A percentile compares a stretch with the other conserved stretches of the same genome.
Evolutionary conservation across 2,888 invertebrate genomes (phyloP).

Genomic region (Chymomyza fuscimana): DNA sequence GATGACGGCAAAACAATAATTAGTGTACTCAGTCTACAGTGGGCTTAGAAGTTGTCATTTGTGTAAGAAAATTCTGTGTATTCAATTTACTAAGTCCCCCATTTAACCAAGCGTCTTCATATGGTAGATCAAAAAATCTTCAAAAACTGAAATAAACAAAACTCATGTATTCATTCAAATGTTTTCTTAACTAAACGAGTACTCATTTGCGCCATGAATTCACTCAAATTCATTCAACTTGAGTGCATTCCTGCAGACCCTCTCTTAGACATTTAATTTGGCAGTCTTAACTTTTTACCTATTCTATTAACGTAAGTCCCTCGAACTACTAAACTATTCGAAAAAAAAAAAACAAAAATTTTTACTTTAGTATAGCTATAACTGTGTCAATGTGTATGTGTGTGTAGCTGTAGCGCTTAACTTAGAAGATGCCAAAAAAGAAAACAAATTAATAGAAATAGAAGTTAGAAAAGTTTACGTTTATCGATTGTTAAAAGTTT

Average conservation of each 20-base stretch:
- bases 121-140: too few relatives aligned
- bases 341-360: constrained; percentile 7
- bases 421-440: constrained; percentile 43
- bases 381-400: constrained; percentile 48
- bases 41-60: too few relatives aligned
- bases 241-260: background rate
- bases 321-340: background rate
- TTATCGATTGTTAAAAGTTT: constrained; percentile 49
- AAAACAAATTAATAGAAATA: constrained; percentile 19
- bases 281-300: constrained; percentile 22
- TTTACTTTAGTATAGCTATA: constrained; percentile 39
- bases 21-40: too few relatives aligned
- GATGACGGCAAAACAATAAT: too few relatives aligned
- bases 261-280: constrained; percentile 36
- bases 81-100: too few relatives aligned
- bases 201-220: too few relatives aligned
- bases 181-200: too few relatives aligned
- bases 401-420: constrained; percentile 53
- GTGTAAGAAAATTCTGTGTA: too few relatives aligned
- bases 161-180: too few relatives aligned
- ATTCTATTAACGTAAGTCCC: background rate
- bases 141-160: too few relatives aligned
- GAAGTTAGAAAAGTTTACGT: constrained; percentile 27
- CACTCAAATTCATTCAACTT: constrained; percentile 7
- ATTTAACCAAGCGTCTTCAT: too few relatives aligned